phyloP scores from a whole-genome alignment of 2,888 invertebrate genomes.

The Drosophila anomalipes region DNA sequence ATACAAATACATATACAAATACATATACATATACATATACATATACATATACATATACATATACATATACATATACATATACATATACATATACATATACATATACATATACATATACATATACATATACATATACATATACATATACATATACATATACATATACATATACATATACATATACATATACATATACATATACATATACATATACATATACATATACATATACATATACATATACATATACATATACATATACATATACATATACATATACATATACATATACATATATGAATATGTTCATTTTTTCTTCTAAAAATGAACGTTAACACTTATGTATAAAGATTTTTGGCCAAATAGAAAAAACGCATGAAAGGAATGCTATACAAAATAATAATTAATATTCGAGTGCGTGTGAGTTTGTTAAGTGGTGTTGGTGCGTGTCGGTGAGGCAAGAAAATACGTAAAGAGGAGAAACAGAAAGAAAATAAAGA shows the following conservation, averaged over 20 bases:
- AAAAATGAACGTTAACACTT: not conserved
- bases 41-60: conserved; percentile 1
- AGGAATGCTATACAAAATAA: conserved; percentile 43
- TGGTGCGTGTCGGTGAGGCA: conserved; percentile 30
- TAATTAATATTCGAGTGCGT: conserved; percentile 14
- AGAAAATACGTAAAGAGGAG: conserved; percentile 26
- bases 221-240: conserved; percentile 1
- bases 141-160: too few species aligned
- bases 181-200: not conserved
- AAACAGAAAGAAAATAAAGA: conserved; percentile 40
- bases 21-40: too few species aligned
- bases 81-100: too few species aligned
- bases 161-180: too few species aligned
- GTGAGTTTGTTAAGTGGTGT: conserved; percentile 17
- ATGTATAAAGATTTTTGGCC: not conserved
- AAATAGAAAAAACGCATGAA: conserved; percentile 7
- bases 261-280: too few species aligned
- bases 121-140: too few species aligned
- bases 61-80: not conserved
- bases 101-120: too few species aligned
- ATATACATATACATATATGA: too few species aligned
- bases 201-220: not conserved
- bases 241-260: not conserved
- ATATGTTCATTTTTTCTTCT: not conserved
- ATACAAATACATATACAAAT: too few species aligned